Evolutionary conservation across 2,797 vertebrate genomes (phyloP), one percentile per base, ranked within the genome.

Genomic region (Danio jaintianensis): DNA sequence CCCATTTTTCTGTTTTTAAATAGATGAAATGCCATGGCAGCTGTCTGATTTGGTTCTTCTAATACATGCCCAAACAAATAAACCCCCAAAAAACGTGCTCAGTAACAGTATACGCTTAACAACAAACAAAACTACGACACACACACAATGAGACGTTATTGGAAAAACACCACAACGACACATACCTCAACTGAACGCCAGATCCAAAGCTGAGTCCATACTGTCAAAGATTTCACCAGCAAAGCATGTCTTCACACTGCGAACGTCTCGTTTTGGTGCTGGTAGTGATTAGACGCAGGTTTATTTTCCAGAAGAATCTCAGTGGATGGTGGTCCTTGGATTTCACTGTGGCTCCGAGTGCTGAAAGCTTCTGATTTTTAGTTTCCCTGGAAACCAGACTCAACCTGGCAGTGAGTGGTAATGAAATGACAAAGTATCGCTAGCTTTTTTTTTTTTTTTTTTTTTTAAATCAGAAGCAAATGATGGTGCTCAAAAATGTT

Each of bases 321-420:
- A 82, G 67, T 93, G 90, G 90, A 90, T 88, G 91, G 90, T 91
- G 90, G 88, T 90, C 91, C 93, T 92, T 88, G 84, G 91, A 90
- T 93, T 90, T 90, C 91, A 90, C 91, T 87, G 89, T 86, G 91
- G 85, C 91, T 93, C 88, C 86, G 84, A 86, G 90, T 93, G 83
- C 88, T 90, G 89, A 92, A 93, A 93, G 93, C 91, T 93, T 93
- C 93, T 92, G 90, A 93, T 92, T 92, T 91, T 92, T 90, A 92
- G 94, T 95, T 94, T 94, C 94, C 94, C 90, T 94, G 94, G 94
- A 94, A 95, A 95, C 94, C 91, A 93, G 87, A 71, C 86, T 90
- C 83, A 87, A 86, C 90, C 91, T 93, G 92, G 90, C 92, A 91
- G 89, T 81, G 91, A 93, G 90, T 90, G 90, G 90, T 92, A 93